Base-by-base conservation (phyloP, 2,797 vertebrate species). In the Chaunax sp. region DNA sequence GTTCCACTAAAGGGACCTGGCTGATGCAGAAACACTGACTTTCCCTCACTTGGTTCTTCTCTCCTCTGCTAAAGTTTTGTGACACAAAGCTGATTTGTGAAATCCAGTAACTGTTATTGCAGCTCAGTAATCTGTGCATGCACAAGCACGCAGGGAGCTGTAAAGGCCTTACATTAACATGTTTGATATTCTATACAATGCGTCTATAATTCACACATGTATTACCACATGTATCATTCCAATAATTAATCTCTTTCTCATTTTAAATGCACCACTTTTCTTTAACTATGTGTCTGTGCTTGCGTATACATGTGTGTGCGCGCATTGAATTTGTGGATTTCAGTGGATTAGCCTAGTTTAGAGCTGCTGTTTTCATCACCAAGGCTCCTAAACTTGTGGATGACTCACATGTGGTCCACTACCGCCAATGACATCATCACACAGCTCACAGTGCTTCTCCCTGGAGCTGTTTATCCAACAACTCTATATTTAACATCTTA, bases 51-150 rank as follows among this genome's bases (percentile, higher is more conserved):
- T 53, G 26, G 72, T 80, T 41, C 53, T 22, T 60, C 78, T 60
- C 62, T 16, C 53, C 59, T 44, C 77, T 47, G 54, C 69, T 56
- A 53, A 83, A 85, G 60, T 85, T 87, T 66, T 44, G 41, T 86
- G 85, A 90, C 87, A 83, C 81, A 90, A 90, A 91, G 86, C 76
- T 63, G 86, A 86, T 89, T 91, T 89, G 65, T 69, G 67, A 87
- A 90, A 84, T 87, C 78, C 77, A 76, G 58, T 28, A 22, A 80
- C 78, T 74, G 67, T 53, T 63, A 69, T 23, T 75, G 77, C 74
- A 46, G 83, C 70, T 80, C 72, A 55, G 43, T 46, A 44, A 72
- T 68, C 56, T 51, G 49, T 45, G 52, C 65, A 26, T 4, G 19
- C 72, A 60, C 68, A 59, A 50, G 33, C 58, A 49, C 37, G 35